phyloP scores from a whole-genome alignment of 1,140 invertebrate species.

The Riptortus pedestris region DNA sequence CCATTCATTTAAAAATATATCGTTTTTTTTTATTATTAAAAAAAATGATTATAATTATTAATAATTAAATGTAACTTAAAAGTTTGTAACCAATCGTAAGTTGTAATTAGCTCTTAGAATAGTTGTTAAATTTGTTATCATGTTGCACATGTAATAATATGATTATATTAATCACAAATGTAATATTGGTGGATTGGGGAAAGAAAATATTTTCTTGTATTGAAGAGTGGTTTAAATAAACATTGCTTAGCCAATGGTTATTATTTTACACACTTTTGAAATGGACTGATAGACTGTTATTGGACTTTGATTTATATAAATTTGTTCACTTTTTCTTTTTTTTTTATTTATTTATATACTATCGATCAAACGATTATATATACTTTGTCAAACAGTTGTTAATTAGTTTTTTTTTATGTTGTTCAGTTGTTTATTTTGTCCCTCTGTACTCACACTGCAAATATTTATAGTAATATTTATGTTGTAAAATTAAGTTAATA shows the following conservation, averaged over 20 bases:
- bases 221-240: slow-evolving; percentile 22
- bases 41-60: not conserved
- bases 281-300: slow-evolving; percentile 30
- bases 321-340: not conserved
- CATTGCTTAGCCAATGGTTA: slow-evolving; percentile 31
- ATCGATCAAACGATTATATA: not conserved
- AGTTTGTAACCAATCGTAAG: not conserved
- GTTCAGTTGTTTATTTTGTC: not conserved
- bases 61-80: not conserved
- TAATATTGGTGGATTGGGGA: slow-evolving; percentile 32
- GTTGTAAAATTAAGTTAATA: not conserved
- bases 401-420: not conserved
- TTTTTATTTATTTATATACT: not conserved
- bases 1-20: not conserved
- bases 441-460: not conserved
- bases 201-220: slow-evolving; percentile 30
- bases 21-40: not conserved
- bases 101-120: slow-evolving; percentile 11
- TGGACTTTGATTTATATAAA: not conserved
- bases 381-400: not conserved
- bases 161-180: slow-evolving; percentile 35
- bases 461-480: not conserved
- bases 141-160: slow-evolving; percentile 34
- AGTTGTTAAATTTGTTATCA: slow-evolving; percentile 28
- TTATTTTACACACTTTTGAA: slow-evolving; percentile 30